Evolutionary conservation across 2,888 invertebrate species (phyloP).

Genomic region (Agrochola litura): DNA sequence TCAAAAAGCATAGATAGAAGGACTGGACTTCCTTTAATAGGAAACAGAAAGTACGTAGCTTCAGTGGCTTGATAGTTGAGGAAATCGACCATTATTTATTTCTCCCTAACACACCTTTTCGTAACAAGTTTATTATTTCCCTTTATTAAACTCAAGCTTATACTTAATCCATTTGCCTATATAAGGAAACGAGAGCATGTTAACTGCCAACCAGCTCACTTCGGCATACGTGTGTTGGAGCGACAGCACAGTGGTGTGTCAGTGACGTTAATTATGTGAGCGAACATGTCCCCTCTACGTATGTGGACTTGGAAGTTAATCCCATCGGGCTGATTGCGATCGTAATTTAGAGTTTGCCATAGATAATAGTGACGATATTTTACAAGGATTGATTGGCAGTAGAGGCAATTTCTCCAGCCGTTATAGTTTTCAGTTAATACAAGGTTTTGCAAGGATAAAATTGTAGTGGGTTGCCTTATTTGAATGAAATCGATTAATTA

Average conservation of each 20-base stretch:
- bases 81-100: constrained; percentile 12
- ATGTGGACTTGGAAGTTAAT: constrained; percentile 48
- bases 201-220: constrained; percentile 52
- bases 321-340: constrained; percentile 44
- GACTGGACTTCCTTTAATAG: not conserved
- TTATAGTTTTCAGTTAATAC: constrained; percentile 8
- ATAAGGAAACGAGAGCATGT: constrained; percentile 58
- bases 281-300: constrained; percentile 36
- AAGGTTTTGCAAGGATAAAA: not conserved
- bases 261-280: constrained; percentile 62
- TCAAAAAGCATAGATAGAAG: no score
- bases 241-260: constrained; percentile 60
- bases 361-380: constrained; percentile 33
- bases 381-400: constrained; percentile 20
- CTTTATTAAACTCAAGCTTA: constrained; percentile 36
- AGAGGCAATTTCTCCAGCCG: not conserved
- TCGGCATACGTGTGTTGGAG: constrained; percentile 52
- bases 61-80: not conserved
- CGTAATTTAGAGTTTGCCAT: constrained; percentile 24
- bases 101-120: constrained; percentile 1
- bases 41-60: not conserved
- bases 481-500: not conserved
- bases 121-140: constrained; percentile 52
- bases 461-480: not conserved
- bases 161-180: constrained; percentile 50